phyloP scores from a whole-genome alignment of 2,113 vertebrate species.

The Percina caprodes region DNA sequence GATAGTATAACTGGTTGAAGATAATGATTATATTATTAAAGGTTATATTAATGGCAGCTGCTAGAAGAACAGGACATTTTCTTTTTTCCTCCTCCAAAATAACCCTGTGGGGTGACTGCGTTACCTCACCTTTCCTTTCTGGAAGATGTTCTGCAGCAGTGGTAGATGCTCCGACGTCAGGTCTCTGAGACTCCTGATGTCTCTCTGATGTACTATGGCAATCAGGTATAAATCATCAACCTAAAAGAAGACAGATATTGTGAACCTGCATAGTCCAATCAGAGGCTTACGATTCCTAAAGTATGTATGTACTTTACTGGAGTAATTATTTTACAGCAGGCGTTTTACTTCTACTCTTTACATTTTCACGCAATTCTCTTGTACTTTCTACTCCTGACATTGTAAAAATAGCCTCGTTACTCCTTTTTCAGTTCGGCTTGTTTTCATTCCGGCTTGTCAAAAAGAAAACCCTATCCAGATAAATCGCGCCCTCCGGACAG shows the following conservation, averaged over 20 bases:
- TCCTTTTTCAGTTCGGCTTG: no score
- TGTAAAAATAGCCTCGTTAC: no score
- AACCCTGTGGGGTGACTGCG: neutral
- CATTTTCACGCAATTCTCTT: no score
- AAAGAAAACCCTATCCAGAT: no score
- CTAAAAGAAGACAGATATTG: slow-evolving; percentile 71
- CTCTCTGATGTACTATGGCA: slow-evolving; percentile 87
- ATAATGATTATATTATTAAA: neutral
- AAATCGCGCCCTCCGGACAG: no score
- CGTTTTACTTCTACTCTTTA: no score
- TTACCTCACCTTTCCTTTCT: slow-evolving; percentile 90
- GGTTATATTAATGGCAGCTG: neutral
- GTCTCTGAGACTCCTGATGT: slow-evolving; percentile 89
- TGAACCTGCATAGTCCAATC: neutral
- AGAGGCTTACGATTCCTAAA: neutral
- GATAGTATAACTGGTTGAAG: neutral
- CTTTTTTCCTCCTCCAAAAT: neutral
- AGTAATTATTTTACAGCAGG: no score
- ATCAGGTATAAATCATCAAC: slow-evolving; percentile 94
- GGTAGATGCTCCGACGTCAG: slow-evolving; percentile 89
- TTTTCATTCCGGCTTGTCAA: no score
- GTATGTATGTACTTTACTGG: no score
- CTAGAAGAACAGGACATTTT: neutral
- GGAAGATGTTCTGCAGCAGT: slow-evolving; percentile 88
- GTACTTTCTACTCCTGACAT: no score